Base-by-base conservation (phyloP, 2,797 vertebrate species). In the Scolopax bukidnonensis region DNA sequence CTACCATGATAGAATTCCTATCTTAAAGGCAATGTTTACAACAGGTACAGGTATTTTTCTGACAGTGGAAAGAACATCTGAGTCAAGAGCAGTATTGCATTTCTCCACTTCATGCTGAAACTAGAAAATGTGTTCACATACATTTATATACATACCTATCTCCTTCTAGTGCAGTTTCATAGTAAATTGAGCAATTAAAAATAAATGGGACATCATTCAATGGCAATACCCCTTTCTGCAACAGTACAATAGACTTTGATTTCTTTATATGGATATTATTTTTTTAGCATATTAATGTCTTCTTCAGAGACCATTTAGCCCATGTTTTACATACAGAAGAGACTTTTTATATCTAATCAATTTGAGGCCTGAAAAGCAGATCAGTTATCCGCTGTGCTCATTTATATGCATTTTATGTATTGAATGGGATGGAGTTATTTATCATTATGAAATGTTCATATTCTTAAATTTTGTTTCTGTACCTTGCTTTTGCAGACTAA, bases 401-500 rank as follows among this genome's bases (percentile, higher is more conserved):
- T 74, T 86, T 94, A 30, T 69, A 16, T 59, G 23, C 23, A 33
- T 87, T 84, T 87, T 69, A 53, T 41, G 10, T 88, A 32, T 54
- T 78, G 28, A 69, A 91, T 56, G 45, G 27, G 15, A 51, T 38
- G 67, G 23, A 56, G 15, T 78, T 82, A 41, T 65, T 93, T 59
- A 36, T 68, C 19, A 61, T 69, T 57, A 43, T 33, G 36, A 86
- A 89, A 16, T 30, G 24, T 63, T 93, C 3, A 8, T 67, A n/a
- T 24, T 68, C 43, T 89, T 89, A 68, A 70, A 12, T 65, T 48
- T 51, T 86, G 2, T 95, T 61, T 89, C 56, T 87, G 27, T 51
- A 18, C 47, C 94, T 94, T 97, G 73, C 96, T 94, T 97, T 96
- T 59, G 43, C 98, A 99, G 99, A 99, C 98, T 91, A 99, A 99